phyloP scores from a whole-genome alignment of 1,140 invertebrate species.

The Leptopilina clavipes region DNA sequence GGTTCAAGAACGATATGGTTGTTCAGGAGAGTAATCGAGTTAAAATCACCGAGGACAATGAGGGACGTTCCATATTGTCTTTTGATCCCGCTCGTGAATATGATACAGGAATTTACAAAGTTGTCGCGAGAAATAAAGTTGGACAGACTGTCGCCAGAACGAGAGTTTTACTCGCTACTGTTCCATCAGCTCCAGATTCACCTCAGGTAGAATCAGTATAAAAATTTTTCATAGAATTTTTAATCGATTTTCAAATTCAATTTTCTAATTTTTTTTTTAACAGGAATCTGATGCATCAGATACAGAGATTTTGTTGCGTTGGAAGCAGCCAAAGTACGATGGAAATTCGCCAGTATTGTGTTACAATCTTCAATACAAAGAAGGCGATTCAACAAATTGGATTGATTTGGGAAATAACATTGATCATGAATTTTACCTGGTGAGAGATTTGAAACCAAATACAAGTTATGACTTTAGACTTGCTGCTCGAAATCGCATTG shows the following conservation, averaged over 20 bases:
- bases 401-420: conserved; percentile 90
- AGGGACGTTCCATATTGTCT: conserved; percentile 85
- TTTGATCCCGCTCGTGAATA: conserved; percentile 85
- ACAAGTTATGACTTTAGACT: conserved; percentile 92
- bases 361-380: conserved; percentile 89
- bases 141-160: conserved; percentile 85
- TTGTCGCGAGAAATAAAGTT: conserved; percentile 91
- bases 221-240: too few species aligned
- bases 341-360: conserved; percentile 89
- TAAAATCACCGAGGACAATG: conserved; percentile 83
- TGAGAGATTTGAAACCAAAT: conserved; percentile 85
- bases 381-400: conserved; percentile 88
- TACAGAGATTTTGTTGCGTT: conserved; percentile 89
- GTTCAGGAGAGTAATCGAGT: conserved; percentile 86
- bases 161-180: conserved; percentile 82
- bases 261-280: conserved; percentile 9
- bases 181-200: conserved; percentile 89
- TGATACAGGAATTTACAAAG: conserved; percentile 95
- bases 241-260: background rate
- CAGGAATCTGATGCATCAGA: conserved; percentile 83
- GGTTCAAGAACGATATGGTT: conserved; percentile 95
- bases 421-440: conserved; percentile 93
- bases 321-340: conserved; percentile 90
- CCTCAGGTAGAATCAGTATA: conserved; percentile 80
- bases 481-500: conserved; percentile 91